A percentile compares a stretch with the other conserved stretches of the same genome.
Conservation (phyloP, 2,797 vertebrate species). For the Liasis olivaceus region DNA sequence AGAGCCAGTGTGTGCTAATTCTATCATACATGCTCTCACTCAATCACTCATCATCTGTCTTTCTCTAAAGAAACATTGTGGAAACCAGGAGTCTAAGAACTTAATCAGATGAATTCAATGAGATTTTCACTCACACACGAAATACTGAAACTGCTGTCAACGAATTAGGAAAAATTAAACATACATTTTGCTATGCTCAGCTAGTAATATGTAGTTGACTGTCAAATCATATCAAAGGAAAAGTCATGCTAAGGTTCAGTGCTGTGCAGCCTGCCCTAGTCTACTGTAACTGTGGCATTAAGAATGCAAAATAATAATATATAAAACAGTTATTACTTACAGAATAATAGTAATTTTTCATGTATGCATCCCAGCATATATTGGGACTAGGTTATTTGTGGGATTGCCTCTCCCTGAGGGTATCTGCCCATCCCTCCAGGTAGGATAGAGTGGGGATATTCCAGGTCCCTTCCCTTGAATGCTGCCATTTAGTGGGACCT, state of each 20-base stretch:
- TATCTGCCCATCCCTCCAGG: background rate
- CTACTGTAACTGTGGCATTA: accelerated
- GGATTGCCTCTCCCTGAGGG: background rate
- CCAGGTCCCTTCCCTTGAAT: background rate
- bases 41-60: constrained; percentile 68
- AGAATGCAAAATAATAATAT: constrained; percentile 3
- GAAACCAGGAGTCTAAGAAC: constrained; percentile 70
- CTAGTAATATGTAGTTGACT: constrained; percentile 46
- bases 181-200: constrained; percentile 48
- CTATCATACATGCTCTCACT: constrained; percentile 66
- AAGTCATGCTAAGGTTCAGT: background rate
- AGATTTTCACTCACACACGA: constrained; percentile 61
- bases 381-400: background rate
- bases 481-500: background rate
- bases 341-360: background rate
- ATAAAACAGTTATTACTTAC: background rate
- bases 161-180: constrained; percentile 64
- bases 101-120: constrained; percentile 69
- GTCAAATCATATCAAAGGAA: constrained; percentile 23
- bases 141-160: constrained; percentile 65
- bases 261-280: background rate
- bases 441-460: background rate
- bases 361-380: background rate
- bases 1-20: constrained; percentile 74
- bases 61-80: constrained; percentile 71